Evolutionary conservation across 2,113 vertebrate species (phyloP), one percentile per base, ranked within the genome.

Genomic region (Grallaria varia): DNA sequence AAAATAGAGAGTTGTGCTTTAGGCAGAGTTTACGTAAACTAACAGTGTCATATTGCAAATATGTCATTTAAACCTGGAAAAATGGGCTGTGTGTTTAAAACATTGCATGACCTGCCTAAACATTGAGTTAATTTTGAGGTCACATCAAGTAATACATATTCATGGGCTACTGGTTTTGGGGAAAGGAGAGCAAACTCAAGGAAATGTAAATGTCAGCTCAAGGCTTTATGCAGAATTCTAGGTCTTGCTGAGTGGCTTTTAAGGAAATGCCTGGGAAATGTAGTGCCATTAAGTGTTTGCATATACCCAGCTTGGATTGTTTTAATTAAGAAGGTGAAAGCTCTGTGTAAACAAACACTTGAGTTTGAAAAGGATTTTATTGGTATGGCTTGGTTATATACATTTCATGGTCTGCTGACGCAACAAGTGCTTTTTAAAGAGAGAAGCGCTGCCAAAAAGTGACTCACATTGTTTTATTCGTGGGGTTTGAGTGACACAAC

Each of bases 251-350:
- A 69, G 69, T 64, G 60, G 56, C 80, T 89, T 86, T 84, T 74
- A 87, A 84, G 64, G 83, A 89, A 86, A 40, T 56, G 19, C 44
- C n/a, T 77, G 71, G 78, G 64, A 90, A 86, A 59, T 31, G 42
- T 14, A 6, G 28, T n/a, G 35, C 22, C 42, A 52, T 72, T 71
- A 63, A 83, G 44, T 78, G 76, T 92, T 95, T 81, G 88, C 47
- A 14, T 73, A 49, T 73, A 21, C 76, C 80, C 0, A 4, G 39
- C 59, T 88, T 78, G 79, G 45, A 12, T 67, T 84, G 69, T 47
- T 87, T 58, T 64, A 80, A 86, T 93, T 89, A 75, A 79, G 84
- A 91, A 95, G 42, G 89, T 71, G 93, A 77, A 90, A 89, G 83
- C 83, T 74, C 60, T 74, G 39, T 74, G 47, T 80, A 93, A 88